These are phyloP conservation scores for Chunga burmeisteri DNA, from an alignment of 2,113 vertebrate genomes.

Conservation along the genomic window DNA sequence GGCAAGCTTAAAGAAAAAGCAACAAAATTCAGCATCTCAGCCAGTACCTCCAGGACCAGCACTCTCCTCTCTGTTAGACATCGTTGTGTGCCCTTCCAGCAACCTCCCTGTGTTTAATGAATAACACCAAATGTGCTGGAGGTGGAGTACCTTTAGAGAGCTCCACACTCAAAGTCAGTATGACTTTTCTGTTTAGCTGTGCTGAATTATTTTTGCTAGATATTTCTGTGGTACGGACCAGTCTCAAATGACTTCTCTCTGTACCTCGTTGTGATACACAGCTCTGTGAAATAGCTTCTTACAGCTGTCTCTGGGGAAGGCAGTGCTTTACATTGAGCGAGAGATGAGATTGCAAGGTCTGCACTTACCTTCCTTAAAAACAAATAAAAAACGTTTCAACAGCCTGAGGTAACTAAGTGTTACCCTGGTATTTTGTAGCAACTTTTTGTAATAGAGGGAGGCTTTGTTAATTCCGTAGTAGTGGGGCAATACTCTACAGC, in stretches of 20 bases:
- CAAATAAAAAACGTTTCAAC: background rate
- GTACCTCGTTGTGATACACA: background rate
- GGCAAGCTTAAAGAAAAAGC: background rate
- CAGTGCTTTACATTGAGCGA: background rate
- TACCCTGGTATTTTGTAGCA: background rate
- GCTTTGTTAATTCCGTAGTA: background rate
- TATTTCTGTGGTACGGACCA: background rate
- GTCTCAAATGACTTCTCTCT: background rate
- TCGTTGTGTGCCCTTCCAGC: background rate
- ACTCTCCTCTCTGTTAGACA: background rate
- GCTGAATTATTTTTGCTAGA: background rate
- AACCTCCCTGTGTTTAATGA: background rate
- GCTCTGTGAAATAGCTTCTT: background rate
- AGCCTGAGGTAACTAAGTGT: background rate
- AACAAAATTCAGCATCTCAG: background rate
- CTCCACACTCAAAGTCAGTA: background rate
- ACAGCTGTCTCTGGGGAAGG: background rate
- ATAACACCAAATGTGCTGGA: background rate
- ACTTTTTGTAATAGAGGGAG: background rate
- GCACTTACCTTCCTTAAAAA: background rate
- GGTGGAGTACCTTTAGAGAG: background rate
- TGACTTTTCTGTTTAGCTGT: background rate
- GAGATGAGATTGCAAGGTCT: conserved; percentile 13
- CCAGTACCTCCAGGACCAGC: background rate
- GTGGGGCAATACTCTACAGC: background rate